These are phyloP conservation scores for Megastigmus dorsalis DNA, from an alignment of 2,888 invertebrate genomes.

Conservation along the genomic window DNA sequence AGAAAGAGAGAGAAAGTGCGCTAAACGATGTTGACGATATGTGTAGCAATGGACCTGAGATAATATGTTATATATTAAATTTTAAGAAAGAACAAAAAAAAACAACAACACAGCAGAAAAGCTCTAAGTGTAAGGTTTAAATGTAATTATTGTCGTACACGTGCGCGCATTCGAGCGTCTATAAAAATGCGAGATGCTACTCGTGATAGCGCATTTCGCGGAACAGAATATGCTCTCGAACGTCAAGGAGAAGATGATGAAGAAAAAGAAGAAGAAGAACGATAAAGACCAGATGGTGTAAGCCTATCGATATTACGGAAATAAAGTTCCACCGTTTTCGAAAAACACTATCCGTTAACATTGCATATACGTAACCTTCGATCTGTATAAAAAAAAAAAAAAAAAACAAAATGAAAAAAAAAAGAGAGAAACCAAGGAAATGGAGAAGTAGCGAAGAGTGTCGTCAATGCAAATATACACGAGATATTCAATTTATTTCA, in stretches of 20 bases:
- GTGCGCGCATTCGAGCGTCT: background rate
- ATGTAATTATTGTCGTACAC: slow-evolving; percentile 47
- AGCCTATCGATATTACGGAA: slow-evolving; percentile 64
- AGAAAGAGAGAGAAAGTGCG: background rate
- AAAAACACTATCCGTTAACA: slow-evolving; percentile 23
- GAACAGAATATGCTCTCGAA: slow-evolving; percentile 63
- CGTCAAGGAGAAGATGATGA: background rate
- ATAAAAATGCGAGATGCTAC: background rate
- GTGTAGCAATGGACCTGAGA: background rate
- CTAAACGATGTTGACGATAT: background rate
- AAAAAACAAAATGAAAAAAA: background rate
- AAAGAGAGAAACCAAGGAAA: slow-evolving; percentile 13
- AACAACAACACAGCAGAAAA: background rate
- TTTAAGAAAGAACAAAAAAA: background rate
- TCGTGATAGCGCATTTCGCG: slow-evolving; percentile 48
- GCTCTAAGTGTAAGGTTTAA: slow-evolving; percentile 42
- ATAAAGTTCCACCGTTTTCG: slow-evolving; percentile 69
- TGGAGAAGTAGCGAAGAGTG: no score
- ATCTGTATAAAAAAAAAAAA: background rate
- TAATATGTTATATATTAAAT: slow-evolving; percentile 9
- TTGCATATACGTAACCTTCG: no score
- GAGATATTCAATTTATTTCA: background rate
- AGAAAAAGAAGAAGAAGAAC: no score
- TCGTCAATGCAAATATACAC: background rate
- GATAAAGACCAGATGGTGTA: no score